Percentiles rank a stretch among this genome's conserved stretches.
Evolutionary conservation across 2,888 invertebrate genomes (phyloP).

Genomic region (Panopea generosa): DNA sequence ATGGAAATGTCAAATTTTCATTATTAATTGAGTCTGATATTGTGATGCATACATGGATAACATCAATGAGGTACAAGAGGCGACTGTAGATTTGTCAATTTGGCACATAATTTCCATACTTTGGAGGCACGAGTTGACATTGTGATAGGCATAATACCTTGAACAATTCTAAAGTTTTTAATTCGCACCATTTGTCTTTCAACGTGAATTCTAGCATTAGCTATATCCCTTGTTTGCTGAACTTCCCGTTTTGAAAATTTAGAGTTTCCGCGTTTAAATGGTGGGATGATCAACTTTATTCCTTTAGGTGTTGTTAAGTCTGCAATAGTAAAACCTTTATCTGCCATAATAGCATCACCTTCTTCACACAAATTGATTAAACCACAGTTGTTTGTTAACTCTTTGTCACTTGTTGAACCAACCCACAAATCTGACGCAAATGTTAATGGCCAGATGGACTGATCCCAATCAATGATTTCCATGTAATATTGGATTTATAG

Average conservation of each 20-base stretch:
- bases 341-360: constrained; percentile 49
- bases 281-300: constrained; percentile 48
- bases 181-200: constrained; percentile 55
- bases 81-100: constrained; percentile 26
- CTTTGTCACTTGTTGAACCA: constrained; percentile 47
- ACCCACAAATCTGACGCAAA: constrained; percentile 36
- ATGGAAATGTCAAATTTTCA: too few species aligned
- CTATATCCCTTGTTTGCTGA: constrained; percentile 36
- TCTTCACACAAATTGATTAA: constrained; percentile 42
- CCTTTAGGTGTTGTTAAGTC: constrained; percentile 31
- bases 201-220: constrained; percentile 50
- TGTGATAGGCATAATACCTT: constrained; percentile 41
- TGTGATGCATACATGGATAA: neutral
- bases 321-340: constrained; percentile 45
- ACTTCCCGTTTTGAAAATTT: constrained; percentile 47
- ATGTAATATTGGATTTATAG: constrained; percentile 54
- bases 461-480: constrained; percentile 40
- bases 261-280: constrained; percentile 13
- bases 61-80: constrained; percentile 14
- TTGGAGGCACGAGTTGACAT: constrained; percentile 18
- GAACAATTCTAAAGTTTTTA: constrained; percentile 55
- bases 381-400: constrained; percentile 36
- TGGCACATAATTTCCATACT: constrained; percentile 24
- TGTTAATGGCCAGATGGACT: constrained; percentile 47
- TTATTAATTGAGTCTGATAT: too few species aligned